Evolutionary conservation across 2,113 vertebrate species (phyloP).

Genomic region (Rhegmatorhina hoffmannsi): DNA sequence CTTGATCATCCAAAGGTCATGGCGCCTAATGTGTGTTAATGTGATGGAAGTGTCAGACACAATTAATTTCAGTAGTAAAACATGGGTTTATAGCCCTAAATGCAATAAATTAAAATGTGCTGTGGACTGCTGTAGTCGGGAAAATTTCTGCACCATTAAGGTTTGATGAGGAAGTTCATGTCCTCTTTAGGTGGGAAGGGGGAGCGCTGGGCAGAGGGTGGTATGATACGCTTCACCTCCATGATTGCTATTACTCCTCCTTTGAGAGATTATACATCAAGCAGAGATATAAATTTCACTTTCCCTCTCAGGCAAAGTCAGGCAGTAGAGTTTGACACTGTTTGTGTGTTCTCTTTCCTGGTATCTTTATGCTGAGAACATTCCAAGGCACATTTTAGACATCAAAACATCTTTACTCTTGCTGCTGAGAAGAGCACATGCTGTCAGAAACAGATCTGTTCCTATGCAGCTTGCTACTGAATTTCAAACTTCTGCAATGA

Average conservation of each 20-base stretch:
- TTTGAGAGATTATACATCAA: neutral
- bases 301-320: neutral
- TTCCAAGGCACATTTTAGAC: neutral
- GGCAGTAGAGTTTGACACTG: neutral
- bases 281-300: neutral
- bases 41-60: conserved; percentile 64
- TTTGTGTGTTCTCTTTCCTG: neutral
- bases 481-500: neutral
- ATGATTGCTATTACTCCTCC: neutral
- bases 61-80: conserved; percentile 69
- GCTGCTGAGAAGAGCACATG: neutral
- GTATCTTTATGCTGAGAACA: neutral
- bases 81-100: conserved; percentile 49
- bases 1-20: conserved; percentile 62
- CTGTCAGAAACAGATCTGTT: neutral
- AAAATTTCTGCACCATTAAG: conserved; percentile 68
- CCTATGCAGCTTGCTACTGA: neutral
- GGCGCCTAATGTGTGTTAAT: conserved; percentile 66
- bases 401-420: neutral
- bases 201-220: neutral
- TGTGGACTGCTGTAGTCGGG: conserved; percentile 36
- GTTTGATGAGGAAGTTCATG: conserved; percentile 38
- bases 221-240: neutral
- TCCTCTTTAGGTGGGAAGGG: neutral
- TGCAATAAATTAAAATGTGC: conserved; percentile 49